Evolutionary conservation across 2,888 invertebrate species (phyloP).

Genomic region (Dioctria rufipes): DNA sequence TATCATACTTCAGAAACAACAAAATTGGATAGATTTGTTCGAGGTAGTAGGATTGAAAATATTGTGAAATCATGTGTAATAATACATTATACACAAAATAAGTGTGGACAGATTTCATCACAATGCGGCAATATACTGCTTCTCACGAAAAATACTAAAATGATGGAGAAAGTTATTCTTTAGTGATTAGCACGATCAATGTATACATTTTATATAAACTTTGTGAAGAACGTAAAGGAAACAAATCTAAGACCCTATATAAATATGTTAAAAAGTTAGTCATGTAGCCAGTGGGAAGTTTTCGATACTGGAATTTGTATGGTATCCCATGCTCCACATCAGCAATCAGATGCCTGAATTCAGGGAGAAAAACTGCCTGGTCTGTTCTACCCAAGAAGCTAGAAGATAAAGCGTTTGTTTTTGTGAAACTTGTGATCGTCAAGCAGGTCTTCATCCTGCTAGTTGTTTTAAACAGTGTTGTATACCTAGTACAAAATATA

Average conservation of each 20-base stretch:
- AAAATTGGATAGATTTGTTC: neutral
- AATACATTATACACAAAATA: no score
- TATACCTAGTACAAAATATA: no score
- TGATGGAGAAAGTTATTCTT: neutral
- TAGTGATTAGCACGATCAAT: neutral
- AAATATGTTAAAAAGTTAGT: no score
- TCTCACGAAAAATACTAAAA: neutral
- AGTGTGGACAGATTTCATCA: neutral
- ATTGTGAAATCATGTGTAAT: neutral
- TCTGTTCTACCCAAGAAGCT: no score
- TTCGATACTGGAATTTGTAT: no score
- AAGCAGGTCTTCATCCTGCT: no score
- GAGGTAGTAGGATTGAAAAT: neutral
- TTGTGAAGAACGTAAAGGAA: neutral
- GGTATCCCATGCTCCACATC: neutral
- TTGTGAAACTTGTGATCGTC: no score
- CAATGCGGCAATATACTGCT: neutral
- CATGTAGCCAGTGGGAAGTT: neutral
- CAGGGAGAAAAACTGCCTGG: neutral
- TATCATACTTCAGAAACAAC: neutral
- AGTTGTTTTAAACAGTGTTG: no score
- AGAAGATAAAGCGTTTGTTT: no score
- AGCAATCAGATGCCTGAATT: neutral
- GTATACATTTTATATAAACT: no score
- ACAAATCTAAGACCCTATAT: neutral